Evolutionary conservation across 2,113 vertebrate species (phyloP).

Genomic region (Dermatemys mawii): DNA sequence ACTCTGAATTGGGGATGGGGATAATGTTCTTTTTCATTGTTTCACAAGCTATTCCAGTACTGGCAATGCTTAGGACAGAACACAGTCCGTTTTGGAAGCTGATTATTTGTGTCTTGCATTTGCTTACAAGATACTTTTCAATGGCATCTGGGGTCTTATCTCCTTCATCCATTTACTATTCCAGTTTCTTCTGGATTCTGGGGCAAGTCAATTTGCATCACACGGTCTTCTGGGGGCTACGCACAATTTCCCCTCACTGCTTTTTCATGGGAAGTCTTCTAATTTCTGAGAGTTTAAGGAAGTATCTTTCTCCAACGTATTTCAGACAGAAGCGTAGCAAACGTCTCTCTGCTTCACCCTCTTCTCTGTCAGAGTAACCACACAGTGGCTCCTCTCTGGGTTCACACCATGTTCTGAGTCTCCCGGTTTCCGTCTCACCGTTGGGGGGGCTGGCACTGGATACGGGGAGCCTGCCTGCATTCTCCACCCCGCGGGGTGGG

Average conservation of each 20-base stretch:
- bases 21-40: background rate
- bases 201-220: fast-evolving
- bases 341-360: fast-evolving
- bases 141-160: fast-evolving
- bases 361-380: background rate
- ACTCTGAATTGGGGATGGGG: background rate
- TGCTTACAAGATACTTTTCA: background rate
- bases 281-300: fast-evolving
- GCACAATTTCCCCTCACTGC: fast-evolving
- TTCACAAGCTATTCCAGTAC: background rate
- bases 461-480: background rate
- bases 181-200: fast-evolving
- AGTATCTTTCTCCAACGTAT: fast-evolving
- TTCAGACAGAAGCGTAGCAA: fast-evolving
- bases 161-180: fast-evolving
- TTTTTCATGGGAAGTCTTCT: fast-evolving
- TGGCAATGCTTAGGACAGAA: background rate
- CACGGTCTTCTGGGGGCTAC: fast-evolving
- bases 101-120: background rate
- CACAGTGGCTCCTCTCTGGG: background rate
- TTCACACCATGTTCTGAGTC: background rate
- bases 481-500: background rate
- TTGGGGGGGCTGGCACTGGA: background rate
- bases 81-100: fast-evolving
- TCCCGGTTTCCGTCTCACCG: background rate